Percentiles rank a stretch among this genome's conserved stretches.
These are phyloP conservation scores for Rhagophthalmus giganteus DNA, from an alignment of 2,888 invertebrate species.

Conservation along the genomic window DNA sequence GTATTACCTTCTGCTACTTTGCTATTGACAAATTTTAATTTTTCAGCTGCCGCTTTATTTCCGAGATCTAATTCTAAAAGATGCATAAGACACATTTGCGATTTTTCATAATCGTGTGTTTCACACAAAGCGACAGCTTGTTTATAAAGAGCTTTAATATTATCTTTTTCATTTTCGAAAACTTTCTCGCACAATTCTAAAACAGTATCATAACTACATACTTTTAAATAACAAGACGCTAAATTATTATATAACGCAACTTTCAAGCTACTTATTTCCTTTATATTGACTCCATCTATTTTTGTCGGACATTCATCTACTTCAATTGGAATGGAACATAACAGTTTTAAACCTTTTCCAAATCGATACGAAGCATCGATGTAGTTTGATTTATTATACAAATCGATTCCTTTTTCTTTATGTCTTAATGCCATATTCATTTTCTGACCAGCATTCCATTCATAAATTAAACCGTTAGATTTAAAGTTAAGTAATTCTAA, in stretches of 20 bases:
- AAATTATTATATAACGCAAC: conserved; percentile 78
- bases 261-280: conserved; percentile 63
- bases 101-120: conserved; percentile 67
- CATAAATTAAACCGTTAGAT: conserved; percentile 54
- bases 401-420: conserved; percentile 60
- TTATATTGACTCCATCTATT: conserved; percentile 57
- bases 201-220: conserved; percentile 67
- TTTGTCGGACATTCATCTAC: conserved; percentile 54
- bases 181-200: conserved; percentile 63
- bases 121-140: conserved; percentile 58
- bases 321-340: conserved; percentile 65
- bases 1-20: conserved; percentile 64
- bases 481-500: conserved; percentile 52
- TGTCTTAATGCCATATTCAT: conserved; percentile 53
- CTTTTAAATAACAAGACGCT: conserved; percentile 77
- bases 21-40: conserved; percentile 60
- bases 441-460: conserved; percentile 53
- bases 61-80: conserved; percentile 64
- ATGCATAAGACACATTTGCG: conserved; percentile 62
- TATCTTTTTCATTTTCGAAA: conserved; percentile 46
- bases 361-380: conserved; percentile 75
- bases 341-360: conserved; percentile 71
- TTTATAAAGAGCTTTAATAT: conserved; percentile 59
- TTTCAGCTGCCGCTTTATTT: conserved; percentile 65
- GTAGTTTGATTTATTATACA: conserved; percentile 65